Base-by-base conservation (phyloP, 2,113 vertebrate genomes). In the Puntigrus tetrazona region DNA sequence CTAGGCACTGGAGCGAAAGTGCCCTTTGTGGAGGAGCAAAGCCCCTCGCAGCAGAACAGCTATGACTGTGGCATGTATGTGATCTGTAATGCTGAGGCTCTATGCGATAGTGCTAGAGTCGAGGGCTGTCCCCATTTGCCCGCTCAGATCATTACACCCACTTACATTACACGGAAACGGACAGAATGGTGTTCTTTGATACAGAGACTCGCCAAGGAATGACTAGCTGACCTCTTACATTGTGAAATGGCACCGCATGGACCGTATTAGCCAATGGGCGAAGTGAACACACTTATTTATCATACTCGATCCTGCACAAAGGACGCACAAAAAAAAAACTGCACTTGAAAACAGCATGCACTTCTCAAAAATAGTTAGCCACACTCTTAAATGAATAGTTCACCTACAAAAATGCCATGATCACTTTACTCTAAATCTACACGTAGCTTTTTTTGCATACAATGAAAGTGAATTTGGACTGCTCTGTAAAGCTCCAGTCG, bases 1-100 rank as follows among this genome's bases (percentile, higher is more conserved):
- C 82, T 98, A 59, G 94, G 91, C 34, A 89, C 88, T 0, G 90
- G 92, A 84, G 93, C 92, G 38, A 95, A 94, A 86, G 87, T 92
- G 8, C 81, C 84, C 76, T 97, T 98, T 1, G 84, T 92, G 52
- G 98, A 99, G 88, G 97, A 99, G 91, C 94, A 92, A 57, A 94
- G 96, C 0, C 98, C 98, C 0, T 92, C 93, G 0, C 98, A 99
- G 92, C 95, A 98, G 90, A 99, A 99, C 94, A 97, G 97, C 94
- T 99, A 98, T 13, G 97, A 99, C 94, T 99, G 98, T 38, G 98
- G 98, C 88, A 98, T 99, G 98, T 99, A 99, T 0, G 97, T 99
- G 70, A 96, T 99, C 89, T 98, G 97, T 89, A 97, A 96, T 0
- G 85, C 96, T 0, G 97, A 99, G 91, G 95, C 92, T 82, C 91